phyloP scores from a whole-genome alignment of 1,140 invertebrate genomes.

The Listronotus oregonensis region DNA sequence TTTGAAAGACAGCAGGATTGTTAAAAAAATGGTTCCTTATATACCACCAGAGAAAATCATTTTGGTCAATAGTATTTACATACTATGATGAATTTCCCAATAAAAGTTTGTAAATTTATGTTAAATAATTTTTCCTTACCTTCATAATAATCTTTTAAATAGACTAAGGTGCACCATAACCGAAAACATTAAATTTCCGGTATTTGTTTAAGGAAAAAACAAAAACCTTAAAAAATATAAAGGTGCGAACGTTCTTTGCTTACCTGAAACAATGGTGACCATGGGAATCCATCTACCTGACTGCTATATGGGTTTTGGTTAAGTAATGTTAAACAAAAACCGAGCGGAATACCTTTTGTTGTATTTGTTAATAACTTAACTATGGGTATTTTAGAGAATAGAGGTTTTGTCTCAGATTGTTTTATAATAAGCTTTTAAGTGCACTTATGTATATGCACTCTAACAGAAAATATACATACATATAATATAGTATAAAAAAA shows the following conservation, averaged over 20 bases:
- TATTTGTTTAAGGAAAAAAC: constrained; percentile 9
- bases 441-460: no score
- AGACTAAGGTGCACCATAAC: constrained; percentile 2
- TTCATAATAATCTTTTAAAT: neutral
- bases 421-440: constrained; percentile 3
- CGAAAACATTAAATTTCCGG: constrained; percentile 5
- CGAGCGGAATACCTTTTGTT: constrained; percentile 10
- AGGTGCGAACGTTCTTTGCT: constrained; percentile 20
- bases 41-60: no score
- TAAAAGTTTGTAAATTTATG: no score
- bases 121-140: no score
- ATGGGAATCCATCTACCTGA: constrained; percentile 12
- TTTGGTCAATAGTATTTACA: no score
- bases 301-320: constrained; percentile 21
- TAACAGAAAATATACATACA: no score
- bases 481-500: no score
- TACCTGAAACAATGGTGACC: constrained; percentile 13
- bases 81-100: no score
- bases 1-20: no score
- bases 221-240: constrained; percentile 6
- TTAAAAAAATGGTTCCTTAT: no score
- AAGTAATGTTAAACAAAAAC: constrained; percentile 36
- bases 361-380: constrained; percentile 7
- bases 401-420: neutral
- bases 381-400: constrained; percentile 1